These are phyloP conservation scores for Pogonocherus hispidulus DNA, from an alignment of 2,888 invertebrate species.

Conservation along the genomic window DNA sequence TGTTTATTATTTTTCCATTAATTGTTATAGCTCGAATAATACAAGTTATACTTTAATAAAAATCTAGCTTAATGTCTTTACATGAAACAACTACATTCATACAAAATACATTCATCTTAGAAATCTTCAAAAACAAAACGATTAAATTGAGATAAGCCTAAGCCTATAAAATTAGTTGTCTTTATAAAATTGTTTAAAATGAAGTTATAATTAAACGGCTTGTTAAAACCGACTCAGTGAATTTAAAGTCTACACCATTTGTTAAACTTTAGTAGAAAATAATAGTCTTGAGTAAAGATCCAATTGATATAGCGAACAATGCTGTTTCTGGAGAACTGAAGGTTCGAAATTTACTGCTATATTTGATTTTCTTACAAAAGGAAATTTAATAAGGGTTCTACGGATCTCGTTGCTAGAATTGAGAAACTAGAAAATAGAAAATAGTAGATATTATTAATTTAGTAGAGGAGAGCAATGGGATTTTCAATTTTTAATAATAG, in stretches of 20 bases:
- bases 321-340: not conserved
- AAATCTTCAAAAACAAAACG: not conserved
- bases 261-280: conserved; percentile 24
- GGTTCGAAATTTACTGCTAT: conserved; percentile 11
- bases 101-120: too few relatives aligned
- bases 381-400: not conserved
- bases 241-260: conserved; percentile 28
- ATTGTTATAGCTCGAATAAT: too few relatives aligned
- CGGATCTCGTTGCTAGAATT: not conserved
- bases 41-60: too few relatives aligned
- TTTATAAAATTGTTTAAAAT: conserved; percentile 19
- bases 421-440: too few relatives aligned
- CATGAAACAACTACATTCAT: too few relatives aligned
- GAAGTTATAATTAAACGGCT: conserved; percentile 34
- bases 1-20: too few relatives aligned
- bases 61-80: too few relatives aligned
- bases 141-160: not conserved
- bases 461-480: too few relatives aligned
- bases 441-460: too few relatives aligned
- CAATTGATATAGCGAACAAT: conserved; percentile 26
- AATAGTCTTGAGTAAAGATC: conserved; percentile 15
- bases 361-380: conserved; percentile 3
- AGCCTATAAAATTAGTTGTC: conserved; percentile 3
- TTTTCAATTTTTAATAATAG: too few relatives aligned
- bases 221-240: conserved; percentile 20